A percentile compares a stretch with the other conserved stretches of the same genome.
phyloP scores from a whole-genome alignment of 2,797 vertebrate genomes.

The Danio jaintianensis region DNA sequence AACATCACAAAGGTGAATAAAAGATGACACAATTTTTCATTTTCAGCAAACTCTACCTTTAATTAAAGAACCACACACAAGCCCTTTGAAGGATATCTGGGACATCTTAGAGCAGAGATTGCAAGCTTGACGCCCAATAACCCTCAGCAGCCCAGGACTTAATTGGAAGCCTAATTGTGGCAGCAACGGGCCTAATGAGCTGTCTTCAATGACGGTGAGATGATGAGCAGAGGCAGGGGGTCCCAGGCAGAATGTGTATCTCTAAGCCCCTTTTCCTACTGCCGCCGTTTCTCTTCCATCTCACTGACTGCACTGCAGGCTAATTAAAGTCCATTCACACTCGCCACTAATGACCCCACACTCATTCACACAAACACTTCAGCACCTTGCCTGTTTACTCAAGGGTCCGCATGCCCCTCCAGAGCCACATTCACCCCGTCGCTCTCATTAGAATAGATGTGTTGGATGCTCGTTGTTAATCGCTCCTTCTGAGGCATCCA shows the following conservation, averaged over 20 bases:
- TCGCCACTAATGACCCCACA: slow-evolving; percentile 77
- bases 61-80: slow-evolving; percentile 14
- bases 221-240: slow-evolving; percentile 58
- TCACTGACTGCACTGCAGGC: slow-evolving; percentile 65
- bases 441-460: slow-evolving; percentile 67
- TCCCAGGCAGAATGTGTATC: slow-evolving; percentile 67
- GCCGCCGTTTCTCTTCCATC: slow-evolving; percentile 54
- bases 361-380: slow-evolving; percentile 80
- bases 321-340: slow-evolving; percentile 84
- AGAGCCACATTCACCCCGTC: slow-evolving; percentile 68
- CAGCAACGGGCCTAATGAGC: slow-evolving; percentile 77
- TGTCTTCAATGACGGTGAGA: slow-evolving; percentile 58
- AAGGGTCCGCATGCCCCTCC: slow-evolving; percentile 65
- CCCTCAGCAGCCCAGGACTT: slow-evolving; percentile 10
- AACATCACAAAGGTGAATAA: not conserved
- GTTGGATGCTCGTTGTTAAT: slow-evolving; percentile 56
- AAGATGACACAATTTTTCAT: not conserved
- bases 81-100: slow-evolving; percentile 7
- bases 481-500: slow-evolving; percentile 65
- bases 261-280: slow-evolving; percentile 72
- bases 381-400: slow-evolving; percentile 78
- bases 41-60: not conserved
- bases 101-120: slow-evolving; percentile 21
- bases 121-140: slow-evolving; percentile 17
- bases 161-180: slow-evolving; percentile 76